Evolutionary conservation across 2,113 vertebrate species (phyloP).

Genomic region (Lophura nycthemera): DNA sequence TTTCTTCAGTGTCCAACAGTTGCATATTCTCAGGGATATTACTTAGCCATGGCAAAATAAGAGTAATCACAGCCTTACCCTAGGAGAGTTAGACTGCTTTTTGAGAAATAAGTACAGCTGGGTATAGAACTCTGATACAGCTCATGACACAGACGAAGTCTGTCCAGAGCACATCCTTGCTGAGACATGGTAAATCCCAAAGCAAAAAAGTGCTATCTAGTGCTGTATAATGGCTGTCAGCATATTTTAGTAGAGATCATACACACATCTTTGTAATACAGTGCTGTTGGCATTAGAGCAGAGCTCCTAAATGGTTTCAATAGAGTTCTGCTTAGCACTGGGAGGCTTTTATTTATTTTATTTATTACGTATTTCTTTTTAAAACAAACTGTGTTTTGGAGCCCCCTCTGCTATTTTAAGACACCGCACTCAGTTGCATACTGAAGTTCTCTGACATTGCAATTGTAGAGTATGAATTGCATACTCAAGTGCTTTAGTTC

Average conservation of each 20-base stretch:
- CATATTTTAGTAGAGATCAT: neutral
- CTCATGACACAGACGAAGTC: neutral
- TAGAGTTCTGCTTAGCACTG: neutral
- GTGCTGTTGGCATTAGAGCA: neutral
- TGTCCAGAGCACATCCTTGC: neutral
- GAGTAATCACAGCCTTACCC: neutral
- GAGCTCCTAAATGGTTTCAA: neutral
- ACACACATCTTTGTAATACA: neutral
- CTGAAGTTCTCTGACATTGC: neutral
- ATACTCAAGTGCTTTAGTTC: neutral
- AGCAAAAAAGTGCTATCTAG: neutral
- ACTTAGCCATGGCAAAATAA: constrained; percentile 45
- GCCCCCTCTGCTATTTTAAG: constrained; percentile 10
- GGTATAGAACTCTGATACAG: neutral
- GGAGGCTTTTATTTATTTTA: constrained; percentile 51
- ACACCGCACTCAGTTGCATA: neutral
- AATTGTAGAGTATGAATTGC: neutral
- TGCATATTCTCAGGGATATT: constrained; percentile 77
- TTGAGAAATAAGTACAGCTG: neutral
- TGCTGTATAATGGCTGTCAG: neutral
- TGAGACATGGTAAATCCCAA: constrained; percentile 2
- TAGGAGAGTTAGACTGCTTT: constrained; percentile 4
- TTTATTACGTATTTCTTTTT: constrained; percentile 18
- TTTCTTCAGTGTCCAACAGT: constrained; percentile 50
- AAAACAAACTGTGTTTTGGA: neutral